Percentiles rank a stretch among this genome's conserved stretches.
phyloP scores from a whole-genome alignment of 2,797 vertebrate genomes.

The Danionella dracula region DNA sequence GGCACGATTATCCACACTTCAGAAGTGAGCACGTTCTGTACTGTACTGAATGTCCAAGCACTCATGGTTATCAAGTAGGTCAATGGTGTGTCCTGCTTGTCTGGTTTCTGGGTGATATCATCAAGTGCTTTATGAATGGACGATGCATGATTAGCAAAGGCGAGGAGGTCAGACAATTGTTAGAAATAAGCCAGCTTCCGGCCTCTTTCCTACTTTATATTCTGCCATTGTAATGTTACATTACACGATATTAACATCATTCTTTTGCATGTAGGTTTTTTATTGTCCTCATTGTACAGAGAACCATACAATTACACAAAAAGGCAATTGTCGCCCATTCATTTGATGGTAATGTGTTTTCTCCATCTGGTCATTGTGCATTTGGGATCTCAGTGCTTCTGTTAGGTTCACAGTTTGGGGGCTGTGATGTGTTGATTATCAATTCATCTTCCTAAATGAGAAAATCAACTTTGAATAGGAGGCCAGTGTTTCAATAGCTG shows the following conservation, averaged over 20 bases:
- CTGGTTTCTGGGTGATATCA: constrained; percentile 2
- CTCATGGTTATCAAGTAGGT: constrained; percentile 24
- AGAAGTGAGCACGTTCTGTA: not conserved
- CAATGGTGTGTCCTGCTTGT: constrained; percentile 7
- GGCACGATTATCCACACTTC: not conserved
- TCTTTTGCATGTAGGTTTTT: not conserved
- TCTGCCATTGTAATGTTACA: not conserved
- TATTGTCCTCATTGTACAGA: too few relatives aligned
- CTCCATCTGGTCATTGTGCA: too few relatives aligned
- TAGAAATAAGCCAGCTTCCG: not conserved
- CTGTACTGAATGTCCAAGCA: constrained; percentile 7
- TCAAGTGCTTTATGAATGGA: not conserved
- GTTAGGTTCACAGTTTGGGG: too few relatives aligned
- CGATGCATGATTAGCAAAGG: not conserved
- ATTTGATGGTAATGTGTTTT: too few relatives aligned
- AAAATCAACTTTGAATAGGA: too few relatives aligned
- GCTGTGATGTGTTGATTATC: too few relatives aligned
- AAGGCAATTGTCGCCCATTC: too few relatives aligned
- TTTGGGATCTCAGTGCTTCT: too few relatives aligned
- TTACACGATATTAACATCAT: not conserved
- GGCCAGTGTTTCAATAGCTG: too few relatives aligned
- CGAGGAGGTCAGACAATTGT: not conserved
- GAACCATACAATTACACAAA: too few relatives aligned
- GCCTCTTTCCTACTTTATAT: not conserved
- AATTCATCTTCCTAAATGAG: too few relatives aligned